Conservation (phyloP, 2,113 vertebrate genomes). For the Xenus cinereus region DNA sequence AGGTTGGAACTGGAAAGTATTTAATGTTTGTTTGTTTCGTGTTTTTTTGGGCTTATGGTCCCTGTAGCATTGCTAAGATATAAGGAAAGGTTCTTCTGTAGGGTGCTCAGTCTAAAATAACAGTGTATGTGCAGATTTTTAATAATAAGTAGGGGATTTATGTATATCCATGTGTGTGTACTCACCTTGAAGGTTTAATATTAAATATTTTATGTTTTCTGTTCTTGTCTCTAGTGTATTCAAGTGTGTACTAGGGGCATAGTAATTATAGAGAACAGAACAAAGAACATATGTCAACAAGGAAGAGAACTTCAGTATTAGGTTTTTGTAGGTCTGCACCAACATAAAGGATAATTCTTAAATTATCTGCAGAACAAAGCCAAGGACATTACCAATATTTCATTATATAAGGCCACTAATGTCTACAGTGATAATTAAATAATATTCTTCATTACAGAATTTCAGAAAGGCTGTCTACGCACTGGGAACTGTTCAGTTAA, state of each 20-base stretch:
- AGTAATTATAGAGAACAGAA: not conserved
- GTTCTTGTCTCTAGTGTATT: not conserved
- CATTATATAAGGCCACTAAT: not conserved
- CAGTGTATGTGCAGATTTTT: not conserved
- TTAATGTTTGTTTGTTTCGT: not conserved
- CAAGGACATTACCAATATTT: not conserved
- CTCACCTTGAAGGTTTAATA: conserved; percentile 8
- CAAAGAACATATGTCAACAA: not conserved
- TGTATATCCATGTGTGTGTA: not conserved
- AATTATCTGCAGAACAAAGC: not conserved
- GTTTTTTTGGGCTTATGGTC: not conserved
- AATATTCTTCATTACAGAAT: not conserved
- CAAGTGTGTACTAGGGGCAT: not conserved
- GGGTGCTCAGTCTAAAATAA: not conserved
- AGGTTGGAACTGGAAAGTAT: not conserved
- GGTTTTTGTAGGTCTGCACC: not conserved
- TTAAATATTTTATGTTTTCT: conserved; percentile 28
- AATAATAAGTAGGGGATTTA: not conserved
- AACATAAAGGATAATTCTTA: not conserved
- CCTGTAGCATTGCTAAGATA: not conserved
- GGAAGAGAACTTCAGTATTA: not conserved
- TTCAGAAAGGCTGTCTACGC: not conserved
- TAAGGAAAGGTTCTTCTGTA: not conserved
- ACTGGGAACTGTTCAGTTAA: not conserved
- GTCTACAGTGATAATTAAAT: not conserved